Percentiles rank a stretch among this genome's conserved stretches.
These are phyloP conservation scores for Cynoglossus semilaevis DNA, from an alignment of 2,113 vertebrate genomes.

Conservation along the genomic window DNA sequence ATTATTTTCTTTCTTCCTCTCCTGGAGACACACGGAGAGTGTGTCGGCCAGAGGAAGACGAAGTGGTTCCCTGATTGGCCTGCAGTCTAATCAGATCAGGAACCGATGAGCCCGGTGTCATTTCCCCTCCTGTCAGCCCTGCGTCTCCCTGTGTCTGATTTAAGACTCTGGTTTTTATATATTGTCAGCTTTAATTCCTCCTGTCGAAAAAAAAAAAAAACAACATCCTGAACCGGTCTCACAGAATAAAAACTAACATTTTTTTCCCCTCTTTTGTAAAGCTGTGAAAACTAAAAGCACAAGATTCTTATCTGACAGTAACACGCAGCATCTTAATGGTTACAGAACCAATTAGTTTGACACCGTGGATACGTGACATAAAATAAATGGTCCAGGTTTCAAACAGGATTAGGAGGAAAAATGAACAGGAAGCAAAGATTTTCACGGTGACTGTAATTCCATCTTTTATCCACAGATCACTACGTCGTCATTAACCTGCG, in stretches of 20 bases:
- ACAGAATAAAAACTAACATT: too few species aligned
- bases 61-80: constrained; percentile 19
- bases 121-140: constrained; percentile 45
- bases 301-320: constrained; percentile 7
- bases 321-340: constrained; percentile 15
- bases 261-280: neutral
- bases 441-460: neutral
- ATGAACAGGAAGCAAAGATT: neutral
- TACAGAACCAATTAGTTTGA: constrained; percentile 28
- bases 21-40: too few species aligned
- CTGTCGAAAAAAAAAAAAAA: constrained; percentile 2
- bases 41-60: constrained; percentile 1
- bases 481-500: constrained; percentile 77
- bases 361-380: constrained; percentile 18
- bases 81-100: constrained; percentile 49
- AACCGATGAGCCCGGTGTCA: constrained; percentile 40
- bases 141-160: constrained; percentile 43
- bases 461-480: constrained; percentile 68
- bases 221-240: too few species aligned
- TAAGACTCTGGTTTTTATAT: constrained; percentile 28
- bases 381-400: too few species aligned
- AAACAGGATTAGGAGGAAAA: neutral
- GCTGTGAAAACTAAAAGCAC: neutral
- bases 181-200: neutral
- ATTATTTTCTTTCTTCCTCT: too few species aligned